Conservation (phyloP, 2,797 vertebrate species). For the Falco berigora region DNA sequence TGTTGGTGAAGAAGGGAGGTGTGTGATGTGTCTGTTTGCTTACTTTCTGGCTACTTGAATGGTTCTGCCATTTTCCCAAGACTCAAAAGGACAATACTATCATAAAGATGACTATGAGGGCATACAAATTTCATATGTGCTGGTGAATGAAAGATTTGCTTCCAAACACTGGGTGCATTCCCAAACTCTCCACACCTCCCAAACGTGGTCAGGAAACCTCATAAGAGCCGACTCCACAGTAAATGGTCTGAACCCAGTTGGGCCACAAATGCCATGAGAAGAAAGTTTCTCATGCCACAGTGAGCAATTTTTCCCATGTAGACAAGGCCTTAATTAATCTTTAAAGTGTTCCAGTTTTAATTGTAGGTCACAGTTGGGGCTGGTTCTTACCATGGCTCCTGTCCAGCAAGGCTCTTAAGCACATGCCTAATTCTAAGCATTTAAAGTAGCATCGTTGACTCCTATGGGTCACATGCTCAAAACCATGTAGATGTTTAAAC, state of each 20-base stretch:
- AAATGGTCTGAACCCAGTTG: slow-evolving; percentile 52
- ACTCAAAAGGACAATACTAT: slow-evolving; percentile 30
- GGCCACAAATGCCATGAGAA: slow-evolving; percentile 42
- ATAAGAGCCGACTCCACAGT: neutral
- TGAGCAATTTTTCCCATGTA: slow-evolving; percentile 62
- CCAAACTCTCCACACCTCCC: slow-evolving; percentile 25
- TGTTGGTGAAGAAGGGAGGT: neutral
- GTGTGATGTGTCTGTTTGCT: neutral
- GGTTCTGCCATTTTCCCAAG: slow-evolving; percentile 42
- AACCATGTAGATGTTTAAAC: slow-evolving; percentile 32
- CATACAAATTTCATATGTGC: slow-evolving; percentile 7
- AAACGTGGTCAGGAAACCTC: neutral
- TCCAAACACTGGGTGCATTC: slow-evolving; percentile 17
- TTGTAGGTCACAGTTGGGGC: slow-evolving; percentile 59
- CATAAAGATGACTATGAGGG: neutral
- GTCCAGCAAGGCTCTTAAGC: slow-evolving; percentile 55
- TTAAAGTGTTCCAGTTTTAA: slow-evolving; percentile 64
- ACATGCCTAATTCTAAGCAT: slow-evolving; percentile 39
- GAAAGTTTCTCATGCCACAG: slow-evolving; percentile 53
- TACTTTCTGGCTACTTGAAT: neutral
- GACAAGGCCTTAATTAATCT: slow-evolving; percentile 62
- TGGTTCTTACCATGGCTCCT: slow-evolving; percentile 42
- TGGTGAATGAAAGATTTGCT: slow-evolving; percentile 12
- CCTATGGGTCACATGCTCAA: slow-evolving; percentile 10
- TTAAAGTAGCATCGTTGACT: slow-evolving; percentile 12